Conservation (phyloP, 2,113 vertebrate species). For the Takifugu flavidus region DNA sequence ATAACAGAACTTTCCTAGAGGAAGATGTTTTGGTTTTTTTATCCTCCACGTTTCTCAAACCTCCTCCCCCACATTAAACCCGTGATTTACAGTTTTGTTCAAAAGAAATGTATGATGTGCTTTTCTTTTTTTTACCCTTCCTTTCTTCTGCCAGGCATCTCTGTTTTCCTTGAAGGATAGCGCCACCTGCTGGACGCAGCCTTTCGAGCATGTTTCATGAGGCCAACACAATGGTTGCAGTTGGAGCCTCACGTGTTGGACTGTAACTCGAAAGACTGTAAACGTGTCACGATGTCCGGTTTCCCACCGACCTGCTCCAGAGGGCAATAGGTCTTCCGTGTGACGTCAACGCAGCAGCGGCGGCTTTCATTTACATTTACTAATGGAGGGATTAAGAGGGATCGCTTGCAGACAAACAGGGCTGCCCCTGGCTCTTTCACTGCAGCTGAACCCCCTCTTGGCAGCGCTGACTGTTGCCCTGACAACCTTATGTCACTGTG, state of each 20-base stretch:
- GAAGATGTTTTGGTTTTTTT: too few relatives aligned
- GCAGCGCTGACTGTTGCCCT: slow-evolving; percentile 39
- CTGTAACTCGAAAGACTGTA: not conserved
- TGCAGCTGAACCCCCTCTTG: slow-evolving; percentile 26
- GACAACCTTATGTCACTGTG: slow-evolving; percentile 48
- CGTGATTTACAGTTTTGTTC: too few relatives aligned
- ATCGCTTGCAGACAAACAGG: slow-evolving; percentile 47
- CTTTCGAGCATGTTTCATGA: not conserved
- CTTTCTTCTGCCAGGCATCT: not conserved
- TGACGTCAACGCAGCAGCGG: slow-evolving; percentile 22
- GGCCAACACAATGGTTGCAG: not conserved
- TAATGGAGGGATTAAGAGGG: slow-evolving; percentile 44
- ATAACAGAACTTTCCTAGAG: too few relatives aligned
- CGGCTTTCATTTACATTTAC: slow-evolving; percentile 35
- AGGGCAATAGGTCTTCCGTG: slow-evolving; percentile 16
- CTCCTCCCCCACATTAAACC: too few relatives aligned
- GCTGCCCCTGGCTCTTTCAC: slow-evolving; percentile 26
- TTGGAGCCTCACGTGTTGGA: not conserved
- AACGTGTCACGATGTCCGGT: not conserved
- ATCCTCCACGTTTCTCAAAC: too few relatives aligned
- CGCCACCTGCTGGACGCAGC: slow-evolving; percentile 55
- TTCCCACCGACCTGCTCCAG: slow-evolving; percentile 3
- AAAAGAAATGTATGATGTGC: not conserved
- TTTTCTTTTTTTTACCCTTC: not conserved
- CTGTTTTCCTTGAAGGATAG: slow-evolving; percentile 40